Conservation (phyloP, 2,888 invertebrate genomes). For the Sesia bembeciformis region DNA sequence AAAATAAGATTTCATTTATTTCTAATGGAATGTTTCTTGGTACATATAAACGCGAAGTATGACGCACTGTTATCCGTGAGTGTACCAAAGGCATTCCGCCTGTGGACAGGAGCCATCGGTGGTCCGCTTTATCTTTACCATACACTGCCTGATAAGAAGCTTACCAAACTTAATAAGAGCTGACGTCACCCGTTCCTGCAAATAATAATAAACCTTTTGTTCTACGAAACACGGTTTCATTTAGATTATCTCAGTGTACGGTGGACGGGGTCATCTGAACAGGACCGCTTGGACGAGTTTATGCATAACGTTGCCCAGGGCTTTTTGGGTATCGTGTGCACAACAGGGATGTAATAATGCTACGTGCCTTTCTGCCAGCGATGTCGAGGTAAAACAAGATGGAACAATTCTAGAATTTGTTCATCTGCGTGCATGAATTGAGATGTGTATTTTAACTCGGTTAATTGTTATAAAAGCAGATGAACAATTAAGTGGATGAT, state of each 20-base stretch:
- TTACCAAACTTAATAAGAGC: constrained; percentile 64
- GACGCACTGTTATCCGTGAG: constrained; percentile 22
- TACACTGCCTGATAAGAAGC: constrained; percentile 69
- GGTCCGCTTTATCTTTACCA: constrained; percentile 63
- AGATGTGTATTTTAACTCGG: too few species aligned
- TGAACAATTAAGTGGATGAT: too few species aligned
- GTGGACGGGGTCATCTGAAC: constrained; percentile 25
- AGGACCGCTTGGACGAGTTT: constrained; percentile 25
- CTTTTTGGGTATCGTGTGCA: constrained; percentile 37
- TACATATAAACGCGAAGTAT: too few species aligned
- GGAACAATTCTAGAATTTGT: constrained; percentile 11
- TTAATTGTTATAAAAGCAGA: too few species aligned
- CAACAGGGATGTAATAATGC: constrained; percentile 24
- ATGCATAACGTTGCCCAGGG: constrained; percentile 32
- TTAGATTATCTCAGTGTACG: constrained; percentile 25
- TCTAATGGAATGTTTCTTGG: not conserved
- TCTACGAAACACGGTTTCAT: constrained; percentile 31
- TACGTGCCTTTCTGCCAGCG: constrained; percentile 16
- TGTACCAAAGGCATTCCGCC: constrained; percentile 46
- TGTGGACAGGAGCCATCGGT: constrained; percentile 46
- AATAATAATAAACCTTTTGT: constrained; percentile 42
- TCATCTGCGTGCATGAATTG: too few species aligned
- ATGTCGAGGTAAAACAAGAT: constrained; percentile 13
- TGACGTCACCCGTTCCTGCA: constrained; percentile 25
- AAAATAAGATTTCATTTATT: not conserved